Evolutionary conservation across 2,113 vertebrate species (phyloP), one percentile per base, ranked within the genome.

Genomic region (Oryctolagus cuniculus): DNA sequence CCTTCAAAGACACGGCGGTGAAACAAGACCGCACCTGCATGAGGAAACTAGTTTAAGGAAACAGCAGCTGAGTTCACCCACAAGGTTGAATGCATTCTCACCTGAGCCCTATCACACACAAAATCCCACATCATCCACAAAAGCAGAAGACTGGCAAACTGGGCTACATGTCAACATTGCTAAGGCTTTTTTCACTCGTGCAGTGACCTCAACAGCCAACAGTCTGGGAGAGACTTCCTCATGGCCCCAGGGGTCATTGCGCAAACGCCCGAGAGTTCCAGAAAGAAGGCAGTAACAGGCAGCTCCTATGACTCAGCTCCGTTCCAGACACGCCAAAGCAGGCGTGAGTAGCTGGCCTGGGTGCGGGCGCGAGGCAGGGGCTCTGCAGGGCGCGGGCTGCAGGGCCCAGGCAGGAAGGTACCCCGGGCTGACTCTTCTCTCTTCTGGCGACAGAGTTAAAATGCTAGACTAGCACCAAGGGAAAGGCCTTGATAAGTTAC

Each of bases 371-470:
- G 25, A 58, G 5, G n/a, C 63, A 25, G 15, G 6, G 36, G 51
- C 49, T 25, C 31, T 19, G 24, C 21, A 38, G 27, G 61, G 58
- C 25, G 9, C 34, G 64, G 29, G 31, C 58, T 31, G 0, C 25
- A 53, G 63, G 44, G 38, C 27, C 3, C 75, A 49, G 72, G 61
- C 10, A 10, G 10, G 49, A 89, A 51, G 79, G 31, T 2, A 0
- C 44, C 70, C 51, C 27, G 10, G 44, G 19, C n/a, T 27, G 4
- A 49, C 34, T 24, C 24, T 29, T 89, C 53, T 89, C 89, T 72
- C 75, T 92, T 78, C 85, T 77, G 88, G 61, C 11, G 78, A 90
- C 6, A 10, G 58, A 70, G 87, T 63, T 85, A 58, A 93, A 86
- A 63, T 25, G 2, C 74, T 58, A 67, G 69, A 53, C 22, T 15